phyloP scores from a whole-genome alignment of 2,888 invertebrate species.

The Diaprepes abbreviatus region DNA sequence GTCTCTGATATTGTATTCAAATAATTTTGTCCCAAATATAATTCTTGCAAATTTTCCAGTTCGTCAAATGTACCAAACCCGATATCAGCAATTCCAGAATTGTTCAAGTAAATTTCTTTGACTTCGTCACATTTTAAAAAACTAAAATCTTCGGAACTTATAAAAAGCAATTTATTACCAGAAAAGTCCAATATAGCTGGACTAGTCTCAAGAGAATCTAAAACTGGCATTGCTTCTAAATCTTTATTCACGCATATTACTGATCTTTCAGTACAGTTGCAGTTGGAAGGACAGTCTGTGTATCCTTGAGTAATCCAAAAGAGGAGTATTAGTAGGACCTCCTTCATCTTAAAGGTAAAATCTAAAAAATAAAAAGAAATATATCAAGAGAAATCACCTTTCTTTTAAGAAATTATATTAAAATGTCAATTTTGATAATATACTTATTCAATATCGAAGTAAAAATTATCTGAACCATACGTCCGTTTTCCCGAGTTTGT shows the following conservation, averaged over 20 bases:
- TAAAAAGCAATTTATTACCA: conserved; percentile 60
- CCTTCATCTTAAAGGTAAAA: conserved; percentile 24
- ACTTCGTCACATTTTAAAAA: conserved; percentile 59
- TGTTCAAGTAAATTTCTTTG: conserved; percentile 61
- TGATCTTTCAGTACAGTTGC: conserved; percentile 58
- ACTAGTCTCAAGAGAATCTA: conserved; percentile 56
- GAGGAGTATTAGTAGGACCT: conserved; percentile 17
- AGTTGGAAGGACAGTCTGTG: conserved; percentile 56
- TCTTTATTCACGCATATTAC: conserved; percentile 59
- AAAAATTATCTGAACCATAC: no score
- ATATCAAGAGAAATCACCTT: no score
- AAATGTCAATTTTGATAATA: no score
- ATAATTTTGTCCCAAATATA: conserved; percentile 62
- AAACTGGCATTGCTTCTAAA: conserved; percentile 59
- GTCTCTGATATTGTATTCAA: conserved; percentile 58
- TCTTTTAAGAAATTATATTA: no score
- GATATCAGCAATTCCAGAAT: conserved; percentile 59
- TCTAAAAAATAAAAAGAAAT: conserved; percentile 3
- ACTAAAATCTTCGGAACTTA: conserved; percentile 58
- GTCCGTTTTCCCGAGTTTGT: no score
- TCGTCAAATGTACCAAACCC: conserved; percentile 59
- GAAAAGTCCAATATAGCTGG: conserved; percentile 62
- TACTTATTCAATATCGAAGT: no score
- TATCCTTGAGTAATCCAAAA: conserved; percentile 24
- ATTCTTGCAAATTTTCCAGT: conserved; percentile 60